phyloP scores from a whole-genome alignment of 2,113 vertebrate species.

The Todiramphus saurophagus region DNA sequence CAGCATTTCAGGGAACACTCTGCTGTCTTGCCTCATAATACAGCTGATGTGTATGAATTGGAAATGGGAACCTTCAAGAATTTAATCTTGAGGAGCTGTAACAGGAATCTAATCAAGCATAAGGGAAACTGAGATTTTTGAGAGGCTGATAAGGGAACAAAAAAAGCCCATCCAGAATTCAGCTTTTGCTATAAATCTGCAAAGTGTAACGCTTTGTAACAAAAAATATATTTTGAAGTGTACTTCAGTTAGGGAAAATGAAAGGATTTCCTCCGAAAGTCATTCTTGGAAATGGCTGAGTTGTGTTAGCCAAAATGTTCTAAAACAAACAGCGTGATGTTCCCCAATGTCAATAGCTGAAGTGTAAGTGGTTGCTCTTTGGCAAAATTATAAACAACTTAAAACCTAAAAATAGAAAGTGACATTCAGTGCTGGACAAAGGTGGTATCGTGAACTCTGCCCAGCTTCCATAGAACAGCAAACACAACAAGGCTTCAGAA shows the following conservation, averaged over 20 bases:
- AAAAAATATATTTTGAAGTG: neutral
- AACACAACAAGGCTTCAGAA: neutral
- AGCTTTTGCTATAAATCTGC: neutral
- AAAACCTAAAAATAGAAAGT: constrained; percentile 18
- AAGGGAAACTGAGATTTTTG: neutral
- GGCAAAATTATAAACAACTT: constrained; percentile 36
- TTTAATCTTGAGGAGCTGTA: neutral
- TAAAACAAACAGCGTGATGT: constrained; percentile 24
- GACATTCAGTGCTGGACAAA: neutral
- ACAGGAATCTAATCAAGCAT: neutral
- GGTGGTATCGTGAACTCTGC: neutral
- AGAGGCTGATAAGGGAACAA: neutral
- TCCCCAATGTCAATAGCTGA: neutral
- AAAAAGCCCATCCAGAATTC: neutral
- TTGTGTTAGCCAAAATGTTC: neutral
- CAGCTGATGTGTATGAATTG: neutral
- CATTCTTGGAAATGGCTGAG: neutral
- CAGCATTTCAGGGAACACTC: neutral
- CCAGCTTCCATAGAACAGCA: neutral
- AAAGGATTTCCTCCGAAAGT: neutral
- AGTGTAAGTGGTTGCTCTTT: neutral
- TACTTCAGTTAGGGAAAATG: neutral
- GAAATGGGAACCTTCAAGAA: neutral
- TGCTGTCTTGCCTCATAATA: neutral
- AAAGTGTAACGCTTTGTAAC: neutral